These are phyloP conservation scores for Lasius platythorax DNA, from an alignment of 2,888 invertebrate species.

Conservation along the genomic window DNA sequence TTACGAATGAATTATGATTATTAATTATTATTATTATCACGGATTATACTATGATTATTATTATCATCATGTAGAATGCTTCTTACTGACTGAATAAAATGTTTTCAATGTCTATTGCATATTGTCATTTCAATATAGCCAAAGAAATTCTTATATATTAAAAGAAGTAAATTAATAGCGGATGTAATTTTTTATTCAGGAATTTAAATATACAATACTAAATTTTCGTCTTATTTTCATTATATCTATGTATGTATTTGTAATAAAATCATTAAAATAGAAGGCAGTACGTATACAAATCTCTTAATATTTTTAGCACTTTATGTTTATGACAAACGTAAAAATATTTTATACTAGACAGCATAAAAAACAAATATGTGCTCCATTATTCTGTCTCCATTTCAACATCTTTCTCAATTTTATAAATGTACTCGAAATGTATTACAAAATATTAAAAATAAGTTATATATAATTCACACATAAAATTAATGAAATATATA, in stretches of 20 bases:
- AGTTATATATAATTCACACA: background rate
- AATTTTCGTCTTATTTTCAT: background rate
- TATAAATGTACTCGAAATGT: background rate
- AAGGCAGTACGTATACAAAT: background rate
- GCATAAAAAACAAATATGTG: background rate
- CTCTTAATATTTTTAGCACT: background rate
- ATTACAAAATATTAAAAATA: background rate
- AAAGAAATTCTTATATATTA: background rate
- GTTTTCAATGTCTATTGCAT: slow-evolving; percentile 80
- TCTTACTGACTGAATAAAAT: slow-evolving; percentile 86
- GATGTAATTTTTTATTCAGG: background rate
- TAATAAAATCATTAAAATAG: background rate
- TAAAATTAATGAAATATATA: background rate
- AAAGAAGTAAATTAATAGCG: background rate
- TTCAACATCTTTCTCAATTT: background rate
- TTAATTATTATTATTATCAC: slow-evolving; percentile 72
- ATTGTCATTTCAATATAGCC: background rate
- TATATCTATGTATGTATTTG: background rate
- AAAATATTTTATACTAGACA: background rate
- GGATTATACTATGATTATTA: slow-evolving; percentile 78
- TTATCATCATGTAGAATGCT: slow-evolving; percentile 85
- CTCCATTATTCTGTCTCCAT: background rate
- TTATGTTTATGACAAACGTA: background rate
- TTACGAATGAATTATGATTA: slow-evolving; percentile 77
- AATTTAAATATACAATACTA: background rate